Percentiles rank a stretch among this genome's conserved stretches.
Conservation (phyloP, 2,888 invertebrate genomes). For the Aplocera efformata region DNA sequence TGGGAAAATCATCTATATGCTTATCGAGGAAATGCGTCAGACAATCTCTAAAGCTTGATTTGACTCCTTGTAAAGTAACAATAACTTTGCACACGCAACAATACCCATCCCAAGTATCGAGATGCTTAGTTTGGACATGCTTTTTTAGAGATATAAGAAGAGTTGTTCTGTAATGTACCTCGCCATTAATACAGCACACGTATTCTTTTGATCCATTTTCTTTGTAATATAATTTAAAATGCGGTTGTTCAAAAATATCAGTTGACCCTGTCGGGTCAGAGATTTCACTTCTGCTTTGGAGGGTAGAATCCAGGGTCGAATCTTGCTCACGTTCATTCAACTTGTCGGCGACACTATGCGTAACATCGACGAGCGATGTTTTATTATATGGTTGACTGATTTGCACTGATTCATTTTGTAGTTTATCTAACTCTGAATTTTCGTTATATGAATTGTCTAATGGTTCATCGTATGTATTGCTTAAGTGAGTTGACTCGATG, state of each 20-base stretch:
- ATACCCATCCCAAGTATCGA: slow-evolving; percentile 78
- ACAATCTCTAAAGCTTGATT: slow-evolving; percentile 56
- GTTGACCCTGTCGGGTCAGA: slow-evolving; percentile 17
- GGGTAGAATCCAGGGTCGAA: not conserved
- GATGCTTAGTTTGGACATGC: slow-evolving; percentile 63
- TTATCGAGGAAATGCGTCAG: slow-evolving; percentile 64
- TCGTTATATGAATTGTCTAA: slow-evolving; percentile 7
- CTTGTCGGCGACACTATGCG: no score
- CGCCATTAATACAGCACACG: slow-evolving; percentile 63
- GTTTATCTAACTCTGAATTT: not conserved
- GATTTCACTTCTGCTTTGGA: not conserved
- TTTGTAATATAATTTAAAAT: slow-evolving; percentile 56
- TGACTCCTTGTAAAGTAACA: slow-evolving; percentile 58
- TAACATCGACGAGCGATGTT: no score
- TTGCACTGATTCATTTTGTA: slow-evolving; percentile 2
- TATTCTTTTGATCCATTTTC: slow-evolving; percentile 59
- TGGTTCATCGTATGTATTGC: slow-evolving; percentile 12
- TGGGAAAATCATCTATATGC: slow-evolving; percentile 65
- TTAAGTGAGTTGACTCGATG: slow-evolving; percentile 22
- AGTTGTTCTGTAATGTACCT: slow-evolving; percentile 59
- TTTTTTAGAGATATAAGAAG: slow-evolving; percentile 69
- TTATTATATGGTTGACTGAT: no score
- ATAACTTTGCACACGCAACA: slow-evolving; percentile 75
- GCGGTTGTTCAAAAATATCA: slow-evolving; percentile 45
- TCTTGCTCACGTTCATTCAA: no score